These are phyloP conservation scores for Nycticryphes semicollaris DNA, from an alignment of 2,113 vertebrate species.

Conservation along the genomic window DNA sequence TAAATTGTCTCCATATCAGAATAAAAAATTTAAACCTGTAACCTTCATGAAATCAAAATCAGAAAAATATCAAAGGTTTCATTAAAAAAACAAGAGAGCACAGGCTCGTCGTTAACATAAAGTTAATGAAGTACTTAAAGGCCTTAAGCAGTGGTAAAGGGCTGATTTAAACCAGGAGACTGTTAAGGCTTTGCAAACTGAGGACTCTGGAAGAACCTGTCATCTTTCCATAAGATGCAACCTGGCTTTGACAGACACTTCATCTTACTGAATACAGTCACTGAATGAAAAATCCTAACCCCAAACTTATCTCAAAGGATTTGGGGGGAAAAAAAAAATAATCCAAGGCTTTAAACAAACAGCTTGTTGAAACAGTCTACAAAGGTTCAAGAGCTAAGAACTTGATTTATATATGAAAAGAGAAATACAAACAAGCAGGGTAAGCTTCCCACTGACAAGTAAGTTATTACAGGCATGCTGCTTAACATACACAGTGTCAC, in stretches of 20 bases:
- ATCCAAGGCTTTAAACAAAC: constrained; percentile 1
- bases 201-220: neutral
- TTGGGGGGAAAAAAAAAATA: neutral
- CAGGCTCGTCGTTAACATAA: neutral
- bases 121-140: constrained; percentile 5
- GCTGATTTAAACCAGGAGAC: neutral
- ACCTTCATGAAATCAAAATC: neutral
- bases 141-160: neutral
- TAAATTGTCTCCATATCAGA: neutral
- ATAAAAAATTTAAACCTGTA: neutral
- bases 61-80: neutral
- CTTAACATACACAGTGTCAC: neutral
- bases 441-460: neutral
- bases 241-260: neutral
- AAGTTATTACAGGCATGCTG: neutral
- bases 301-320: neutral
- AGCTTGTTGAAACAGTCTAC: neutral
- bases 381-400: neutral
- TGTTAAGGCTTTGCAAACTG: neutral
- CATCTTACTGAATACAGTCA: neutral
- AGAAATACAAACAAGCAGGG: constrained; percentile 11
- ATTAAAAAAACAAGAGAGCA: neutral
- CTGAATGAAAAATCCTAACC: neutral
- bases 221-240: neutral
- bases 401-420: constrained; percentile 9